phyloP scores from a whole-genome alignment of 1,140 invertebrate genomes.

The Eubasilissa regina region DNA sequence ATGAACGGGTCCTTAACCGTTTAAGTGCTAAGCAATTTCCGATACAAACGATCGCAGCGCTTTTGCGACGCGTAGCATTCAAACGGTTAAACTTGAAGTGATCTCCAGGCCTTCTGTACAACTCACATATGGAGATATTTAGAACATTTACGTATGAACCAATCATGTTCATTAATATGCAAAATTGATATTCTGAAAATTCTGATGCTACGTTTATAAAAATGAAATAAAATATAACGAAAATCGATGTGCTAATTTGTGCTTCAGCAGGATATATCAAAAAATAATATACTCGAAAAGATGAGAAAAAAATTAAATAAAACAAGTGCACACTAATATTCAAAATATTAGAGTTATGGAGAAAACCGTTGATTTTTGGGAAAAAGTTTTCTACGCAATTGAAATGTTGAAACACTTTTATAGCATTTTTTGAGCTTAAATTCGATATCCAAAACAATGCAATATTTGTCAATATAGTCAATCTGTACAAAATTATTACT shows the following conservation, averaged over 20 bases:
- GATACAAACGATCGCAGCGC: no score
- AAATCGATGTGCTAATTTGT: neutral
- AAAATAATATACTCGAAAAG: neutral
- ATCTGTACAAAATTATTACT: neutral
- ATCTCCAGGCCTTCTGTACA: neutral
- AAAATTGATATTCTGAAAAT: slow-evolving; percentile 14
- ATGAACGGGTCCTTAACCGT: neutral
- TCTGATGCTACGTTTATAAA: neutral
- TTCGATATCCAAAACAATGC: neutral
- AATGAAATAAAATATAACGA: neutral
- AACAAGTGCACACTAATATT: neutral
- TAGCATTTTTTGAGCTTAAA: neutral
- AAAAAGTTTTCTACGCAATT: neutral
- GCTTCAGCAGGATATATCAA: no score
- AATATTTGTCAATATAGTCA: neutral
- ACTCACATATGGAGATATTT: neutral
- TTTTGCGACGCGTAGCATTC: no score
- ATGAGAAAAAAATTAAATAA: neutral
- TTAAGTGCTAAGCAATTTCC: no score
- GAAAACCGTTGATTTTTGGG: neutral
- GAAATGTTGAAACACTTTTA: neutral
- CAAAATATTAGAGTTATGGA: neutral
- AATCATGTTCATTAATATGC: neutral
- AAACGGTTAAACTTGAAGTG: no score
- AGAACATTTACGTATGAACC: neutral